These are phyloP conservation scores for Pipistrellus nathusii DNA, from an alignment of 2,797 vertebrate genomes.

Conservation along the genomic window DNA sequence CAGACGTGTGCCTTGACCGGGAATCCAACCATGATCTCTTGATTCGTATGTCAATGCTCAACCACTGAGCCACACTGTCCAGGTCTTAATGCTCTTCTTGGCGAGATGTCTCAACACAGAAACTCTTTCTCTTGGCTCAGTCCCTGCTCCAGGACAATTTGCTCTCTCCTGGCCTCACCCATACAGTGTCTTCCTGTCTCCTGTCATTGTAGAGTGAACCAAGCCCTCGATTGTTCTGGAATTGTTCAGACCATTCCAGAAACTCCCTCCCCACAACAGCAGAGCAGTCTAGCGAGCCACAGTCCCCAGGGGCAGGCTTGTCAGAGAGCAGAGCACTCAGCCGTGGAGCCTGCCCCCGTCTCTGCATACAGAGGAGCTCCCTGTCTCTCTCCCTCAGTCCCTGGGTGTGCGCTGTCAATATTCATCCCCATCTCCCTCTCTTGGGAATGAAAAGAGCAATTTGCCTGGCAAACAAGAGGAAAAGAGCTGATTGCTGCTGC, in stretches of 20 bases:
- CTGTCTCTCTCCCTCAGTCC: conserved; percentile 19
- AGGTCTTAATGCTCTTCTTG: neutral
- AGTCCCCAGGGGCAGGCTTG: conserved; percentile 65
- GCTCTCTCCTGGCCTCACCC: neutral
- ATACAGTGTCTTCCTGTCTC: neutral
- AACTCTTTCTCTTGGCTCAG: neutral
- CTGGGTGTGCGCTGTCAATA: conserved; percentile 76
- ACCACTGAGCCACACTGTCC: no score
- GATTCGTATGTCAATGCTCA: no score
- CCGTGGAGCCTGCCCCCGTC: neutral
- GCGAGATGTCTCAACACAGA: neutral
- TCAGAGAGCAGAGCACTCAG: conserved; percentile 58
- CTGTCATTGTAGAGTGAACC: conserved; percentile 42
- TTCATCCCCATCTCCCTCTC: conserved; percentile 74
- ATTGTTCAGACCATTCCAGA: conserved; percentile 49
- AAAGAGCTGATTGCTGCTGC: conserved; percentile 78
- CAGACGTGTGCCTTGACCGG: no score
- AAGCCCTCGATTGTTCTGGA: neutral
- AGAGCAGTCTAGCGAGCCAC: conserved; percentile 19
- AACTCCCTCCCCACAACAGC: neutral
- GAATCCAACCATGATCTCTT: no score
- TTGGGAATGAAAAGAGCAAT: conserved; percentile 80
- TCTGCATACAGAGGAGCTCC: conserved; percentile 60
- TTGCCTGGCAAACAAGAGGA: conserved; percentile 73
- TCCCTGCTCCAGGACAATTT: neutral